A percentile compares a stretch with the other conserved stretches of the same genome.
These are phyloP conservation scores for Regulus satrapa DNA, from an alignment of 2,113 vertebrate species.

Conservation along the genomic window DNA sequence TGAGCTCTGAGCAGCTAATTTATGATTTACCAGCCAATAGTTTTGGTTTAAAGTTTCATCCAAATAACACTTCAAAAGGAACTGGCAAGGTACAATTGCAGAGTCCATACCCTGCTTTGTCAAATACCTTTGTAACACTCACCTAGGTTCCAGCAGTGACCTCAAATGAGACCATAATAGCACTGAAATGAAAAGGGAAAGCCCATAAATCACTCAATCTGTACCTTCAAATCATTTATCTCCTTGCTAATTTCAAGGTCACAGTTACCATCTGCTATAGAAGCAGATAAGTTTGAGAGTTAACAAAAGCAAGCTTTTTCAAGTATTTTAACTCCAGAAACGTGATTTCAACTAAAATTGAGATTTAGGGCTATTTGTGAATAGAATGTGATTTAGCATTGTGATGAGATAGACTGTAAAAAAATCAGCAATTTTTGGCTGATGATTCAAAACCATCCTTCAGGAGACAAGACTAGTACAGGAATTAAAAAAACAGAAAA, in stretches of 20 bases:
- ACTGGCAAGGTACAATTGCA: background rate
- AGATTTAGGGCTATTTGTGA: background rate
- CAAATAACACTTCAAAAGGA: background rate
- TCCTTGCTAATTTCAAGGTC: constrained; percentile 11
- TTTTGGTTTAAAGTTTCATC: constrained; percentile 23
- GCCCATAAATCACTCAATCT: constrained; percentile 48
- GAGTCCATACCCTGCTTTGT: background rate
- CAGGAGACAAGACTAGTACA: background rate
- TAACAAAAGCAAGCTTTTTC: background rate
- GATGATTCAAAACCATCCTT: background rate
- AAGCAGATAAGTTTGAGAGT: background rate
- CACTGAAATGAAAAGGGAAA: constrained; percentile 50
- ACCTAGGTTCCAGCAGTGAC: constrained; percentile 21
- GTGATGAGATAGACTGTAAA: background rate
- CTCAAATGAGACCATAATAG: constrained; percentile 22
- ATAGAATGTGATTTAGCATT: background rate
- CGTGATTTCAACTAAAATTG: background rate
- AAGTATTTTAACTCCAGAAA: background rate
- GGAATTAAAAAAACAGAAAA: background rate
- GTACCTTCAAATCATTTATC: background rate
- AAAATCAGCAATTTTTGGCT: background rate
- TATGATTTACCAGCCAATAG: background rate
- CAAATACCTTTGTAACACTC: constrained; percentile 17
- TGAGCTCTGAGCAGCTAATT: background rate
- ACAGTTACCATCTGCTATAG: background rate